Conservation (phyloP, 2,888 invertebrate species). For the Margaritifera margaritifera region DNA sequence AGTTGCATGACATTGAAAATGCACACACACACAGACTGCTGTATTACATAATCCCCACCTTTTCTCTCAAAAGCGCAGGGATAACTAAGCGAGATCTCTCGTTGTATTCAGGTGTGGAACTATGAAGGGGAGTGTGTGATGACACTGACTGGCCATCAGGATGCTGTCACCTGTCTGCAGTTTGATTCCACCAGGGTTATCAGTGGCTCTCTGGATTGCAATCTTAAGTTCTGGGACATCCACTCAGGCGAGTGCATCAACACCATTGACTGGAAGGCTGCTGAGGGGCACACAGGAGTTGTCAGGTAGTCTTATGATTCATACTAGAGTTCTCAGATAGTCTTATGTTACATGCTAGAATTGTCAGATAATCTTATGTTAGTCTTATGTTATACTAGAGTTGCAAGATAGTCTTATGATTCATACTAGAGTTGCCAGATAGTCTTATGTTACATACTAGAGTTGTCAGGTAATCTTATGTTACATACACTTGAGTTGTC, state of each 20-base stretch:
- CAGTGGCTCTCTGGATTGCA: slow-evolving; percentile 75
- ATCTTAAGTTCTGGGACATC: slow-evolving; percentile 75
- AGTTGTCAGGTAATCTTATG: too few relatives aligned
- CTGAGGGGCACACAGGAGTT: slow-evolving; percentile 77
- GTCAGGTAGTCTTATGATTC: slow-evolving; percentile 61
- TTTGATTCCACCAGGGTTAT: slow-evolving; percentile 74
- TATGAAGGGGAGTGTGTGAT: slow-evolving; percentile 72
- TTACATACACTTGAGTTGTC: too few relatives aligned
- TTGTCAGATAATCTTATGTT: slow-evolving; percentile 68
- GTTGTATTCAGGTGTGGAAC: slow-evolving; percentile 72
- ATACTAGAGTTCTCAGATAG: slow-evolving; percentile 46
- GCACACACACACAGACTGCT: too few relatives aligned
- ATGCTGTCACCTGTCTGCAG: slow-evolving; percentile 75
- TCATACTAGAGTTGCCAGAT: slow-evolving; percentile 75
- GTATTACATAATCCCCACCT: too few relatives aligned
- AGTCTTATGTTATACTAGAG: slow-evolving; percentile 73
- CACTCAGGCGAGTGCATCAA: slow-evolving; percentile 73
- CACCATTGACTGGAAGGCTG: slow-evolving; percentile 76
- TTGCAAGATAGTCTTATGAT: slow-evolving; percentile 70
- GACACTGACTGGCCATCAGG: slow-evolving; percentile 74
- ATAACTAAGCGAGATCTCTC: neutral
- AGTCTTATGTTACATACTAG: slow-evolving; percentile 1
- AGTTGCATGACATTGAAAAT: too few relatives aligned
- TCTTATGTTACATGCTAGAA: slow-evolving; percentile 75
- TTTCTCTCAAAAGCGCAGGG: too few relatives aligned